Base-by-base conservation (phyloP, 1,140 invertebrate genomes). In the Centruroides sculpturatus region DNA sequence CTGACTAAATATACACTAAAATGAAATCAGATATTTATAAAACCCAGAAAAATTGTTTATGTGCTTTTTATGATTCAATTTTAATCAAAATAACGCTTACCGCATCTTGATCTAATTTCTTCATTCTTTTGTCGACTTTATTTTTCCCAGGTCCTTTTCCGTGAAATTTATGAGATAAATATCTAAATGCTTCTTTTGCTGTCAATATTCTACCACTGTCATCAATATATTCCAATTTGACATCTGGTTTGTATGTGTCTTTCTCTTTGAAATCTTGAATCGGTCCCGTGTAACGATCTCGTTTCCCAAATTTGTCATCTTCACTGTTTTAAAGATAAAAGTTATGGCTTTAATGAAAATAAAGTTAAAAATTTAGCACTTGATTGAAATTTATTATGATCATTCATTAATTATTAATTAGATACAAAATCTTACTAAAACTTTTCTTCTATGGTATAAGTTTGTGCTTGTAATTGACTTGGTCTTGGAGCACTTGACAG, bases 61-160 rank as follows among this genome's bases (percentile, higher is more conserved):
- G 23, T 23, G 23, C 23, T 23, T 23, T 23, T 23, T 23, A 23
- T 23, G 23, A 23, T 23, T 23, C 23, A 23, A 23, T 23, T 23
- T 23, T 23, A 23, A 23, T 23, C 23, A 23, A 2, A 23, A 23
- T 23, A 6, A 41, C 57, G 76, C 77, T 75, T 71, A 88, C 85
- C 72, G 86, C 86, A 75, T 95, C 91, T 74, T 98, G 93, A 69
- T 95, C 86, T 60, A 83, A 77, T 76, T 99, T 98, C 72, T 96
- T 95, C 75, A 92, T 84, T 69, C 95, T 80, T 74, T 99, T 99
- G 73, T 99, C 97, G 50, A 85, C 83, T 77, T 99, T 99, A 77
- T 97, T 98, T 74, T 99, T 99, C 54, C 96, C 95, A 8, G 94
- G 92, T 13, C 93, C 94, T 79, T 99, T 99, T 34, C 97, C 97